Evolutionary conservation across 2,113 vertebrate species (phyloP).

Genomic region (Syngnathoides biaculeatus): DNA sequence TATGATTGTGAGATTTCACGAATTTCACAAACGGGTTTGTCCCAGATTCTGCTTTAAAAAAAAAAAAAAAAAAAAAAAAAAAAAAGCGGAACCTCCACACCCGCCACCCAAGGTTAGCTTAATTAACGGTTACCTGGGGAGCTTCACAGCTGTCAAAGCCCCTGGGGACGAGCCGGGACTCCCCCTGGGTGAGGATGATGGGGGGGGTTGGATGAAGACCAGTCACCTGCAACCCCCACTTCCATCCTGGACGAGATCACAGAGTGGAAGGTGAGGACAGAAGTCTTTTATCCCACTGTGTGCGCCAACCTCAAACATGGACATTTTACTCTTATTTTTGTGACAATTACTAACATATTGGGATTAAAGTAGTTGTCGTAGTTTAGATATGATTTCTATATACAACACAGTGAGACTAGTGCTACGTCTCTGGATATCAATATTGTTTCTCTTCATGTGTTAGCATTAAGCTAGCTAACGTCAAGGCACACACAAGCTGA

Average conservation of each 20-base stretch:
- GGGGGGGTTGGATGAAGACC: conserved; percentile 19
- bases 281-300: conserved; percentile 41
- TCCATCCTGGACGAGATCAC: conserved; percentile 18
- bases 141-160: conserved; percentile 59
- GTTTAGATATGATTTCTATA: no score
- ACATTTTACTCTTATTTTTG: background rate
- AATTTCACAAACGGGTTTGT: background rate
- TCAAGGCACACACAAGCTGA: no score
- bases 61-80: no score
- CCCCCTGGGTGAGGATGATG: background rate
- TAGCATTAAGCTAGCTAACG: no score
- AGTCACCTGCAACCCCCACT: conserved; percentile 49
- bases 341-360: no score
- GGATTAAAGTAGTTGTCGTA: no score
- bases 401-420: no score
- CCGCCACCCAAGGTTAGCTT: conserved; percentile 31
- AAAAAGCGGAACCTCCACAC: conserved; percentile 5
- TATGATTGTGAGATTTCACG: background rate
- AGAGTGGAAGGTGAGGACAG: conserved; percentile 67
- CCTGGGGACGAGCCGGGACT: conserved; percentile 44
- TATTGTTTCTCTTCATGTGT: no score
- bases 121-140: conserved; percentile 39
- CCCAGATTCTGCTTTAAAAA: background rate
- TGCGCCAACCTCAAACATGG: background rate
- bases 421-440: no score